Base-by-base conservation (phyloP, 2,797 vertebrate genomes). In the Chloroceryle inda region DNA sequence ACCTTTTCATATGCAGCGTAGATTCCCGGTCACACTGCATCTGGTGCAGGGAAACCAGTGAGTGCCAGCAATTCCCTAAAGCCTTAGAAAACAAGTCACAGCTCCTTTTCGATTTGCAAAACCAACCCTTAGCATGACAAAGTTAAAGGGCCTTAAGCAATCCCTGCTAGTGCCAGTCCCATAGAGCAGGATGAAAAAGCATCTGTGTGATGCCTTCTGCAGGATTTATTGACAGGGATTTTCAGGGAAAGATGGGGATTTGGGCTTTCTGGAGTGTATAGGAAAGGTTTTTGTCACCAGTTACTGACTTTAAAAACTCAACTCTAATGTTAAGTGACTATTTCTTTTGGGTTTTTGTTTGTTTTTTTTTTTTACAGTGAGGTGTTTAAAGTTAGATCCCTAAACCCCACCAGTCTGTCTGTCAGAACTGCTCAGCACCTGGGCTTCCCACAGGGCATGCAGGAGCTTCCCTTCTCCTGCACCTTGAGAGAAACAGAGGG, bases 1-100 rank as follows among this genome's bases (percentile, higher is more conserved):
- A 95, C 94, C 96, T 98, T 98, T 99, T 98, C 98, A 98, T 98
- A 98, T 98, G 98, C 98, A 98, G 97, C 42, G 80, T 85, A 96
- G 98, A 84, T 92, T 97, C 95, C 98, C 55, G 74, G 97, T 98
- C 97, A 98, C 81, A 89, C 97, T 92, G 96, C 95, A 97, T 97
- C 96, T 97, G 97, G 91, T 88, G 96, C 84, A 96, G 97, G 50
- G 94, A 98, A 97, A 96, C 91, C 94, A 94, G 80, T 6, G 79
- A 95, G 91, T 94, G 95, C 96, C 96, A 94, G 96, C 95, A 94
- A 91, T 96, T 95, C 96, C 96, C 96, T 90, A 9, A 91, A 97
- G 96, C 47, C 96, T 91, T 93, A 87, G 90, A 94, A 98, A 96
- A 97, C 96, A 97, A 97, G 76, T 85, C 92, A 76, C 58, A 19